These are phyloP conservation scores for Antheraea yamamai DNA, from an alignment of 2,888 invertebrate genomes.

Conservation along the genomic window DNA sequence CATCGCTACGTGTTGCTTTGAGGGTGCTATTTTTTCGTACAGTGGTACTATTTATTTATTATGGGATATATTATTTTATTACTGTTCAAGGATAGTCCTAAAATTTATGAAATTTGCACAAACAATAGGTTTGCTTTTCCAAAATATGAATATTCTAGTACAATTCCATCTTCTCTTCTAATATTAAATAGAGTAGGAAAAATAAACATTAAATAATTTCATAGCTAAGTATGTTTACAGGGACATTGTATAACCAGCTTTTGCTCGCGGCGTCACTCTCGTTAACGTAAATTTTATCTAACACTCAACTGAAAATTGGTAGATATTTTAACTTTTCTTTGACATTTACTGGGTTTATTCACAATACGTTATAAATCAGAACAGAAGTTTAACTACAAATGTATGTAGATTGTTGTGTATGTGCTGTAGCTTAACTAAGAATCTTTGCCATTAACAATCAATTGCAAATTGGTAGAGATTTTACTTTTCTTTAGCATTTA, in stretches of 20 bases:
- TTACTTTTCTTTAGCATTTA: too few species aligned
- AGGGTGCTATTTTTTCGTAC: constrained; percentile 43
- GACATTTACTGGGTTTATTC: not conserved
- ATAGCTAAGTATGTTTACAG: too few species aligned
- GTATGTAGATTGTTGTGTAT: not conserved
- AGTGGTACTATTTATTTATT: constrained; percentile 51
- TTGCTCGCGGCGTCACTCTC: too few species aligned
- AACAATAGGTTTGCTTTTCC: not conserved
- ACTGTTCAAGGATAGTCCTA: not conserved
- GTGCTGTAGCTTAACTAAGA: too few species aligned
- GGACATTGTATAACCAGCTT: too few species aligned
- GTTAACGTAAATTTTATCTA: too few species aligned
- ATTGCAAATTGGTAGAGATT: too few species aligned
- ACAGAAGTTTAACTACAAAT: not conserved
- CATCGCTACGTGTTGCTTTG: constrained; percentile 68
- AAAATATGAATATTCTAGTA: not conserved
- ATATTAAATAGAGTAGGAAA: too few species aligned
- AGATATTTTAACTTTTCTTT: not conserved
- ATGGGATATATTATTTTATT: constrained; percentile 32
- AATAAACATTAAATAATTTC: too few species aligned
- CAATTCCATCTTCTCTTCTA: too few species aligned
- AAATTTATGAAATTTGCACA: not conserved
- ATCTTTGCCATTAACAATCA: not conserved
- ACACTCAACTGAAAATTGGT: not conserved
- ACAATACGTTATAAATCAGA: not conserved